Evolutionary conservation across 2,113 vertebrate species (phyloP), one percentile per base, ranked within the genome.

Genomic region (Cairina moschata): DNA sequence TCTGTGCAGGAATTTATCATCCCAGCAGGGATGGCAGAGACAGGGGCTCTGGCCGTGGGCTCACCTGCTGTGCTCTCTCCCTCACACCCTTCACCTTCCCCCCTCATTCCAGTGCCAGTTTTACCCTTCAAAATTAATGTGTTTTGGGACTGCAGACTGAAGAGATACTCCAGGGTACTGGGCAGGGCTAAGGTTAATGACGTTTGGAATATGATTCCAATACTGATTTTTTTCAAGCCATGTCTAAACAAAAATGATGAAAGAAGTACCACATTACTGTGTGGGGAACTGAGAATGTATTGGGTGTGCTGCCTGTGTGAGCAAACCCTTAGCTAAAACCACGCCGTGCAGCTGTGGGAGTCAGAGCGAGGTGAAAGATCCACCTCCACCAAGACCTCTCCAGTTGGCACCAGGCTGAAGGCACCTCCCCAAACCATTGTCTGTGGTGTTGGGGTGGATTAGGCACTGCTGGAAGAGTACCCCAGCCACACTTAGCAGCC

Each of bases 221-320:
- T 29, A 46, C 25, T 89, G 54, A 21, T 76, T 71, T 59, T 83
- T 52, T 92, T 90, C 65, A 52, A 78, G 54, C 22, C 48, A 23
- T 52, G 17, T 85, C 73, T 86, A 58, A 83, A 74, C 83, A 44
- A 62, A 95, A 86, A 83, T n/a, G 15, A 8, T 44, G 46, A 90
- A 83, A 95, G 23, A 44, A 91, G 22, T 40, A 52, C 26, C 23
- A 26, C 23, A 26, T 56, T 85, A 66, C 21, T 77, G 38, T 17
- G 38, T 0, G 0, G 50, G 63, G 40, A 69, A 74, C 38, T 0
- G 2, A 73, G 18, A 77, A 8, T 0, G 0, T 66, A 71, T 20
- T 83, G 42, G 18, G 68, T 60, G 91, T 90, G 73, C 34, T 83
- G 71, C 42, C 32, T 56, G 3, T 40, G 28, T 52, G 63, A 83